Evolutionary conservation across 2,113 vertebrate species (phyloP), one percentile per base, ranked within the genome.

Genomic region (Dissostichus mawsoni): DNA sequence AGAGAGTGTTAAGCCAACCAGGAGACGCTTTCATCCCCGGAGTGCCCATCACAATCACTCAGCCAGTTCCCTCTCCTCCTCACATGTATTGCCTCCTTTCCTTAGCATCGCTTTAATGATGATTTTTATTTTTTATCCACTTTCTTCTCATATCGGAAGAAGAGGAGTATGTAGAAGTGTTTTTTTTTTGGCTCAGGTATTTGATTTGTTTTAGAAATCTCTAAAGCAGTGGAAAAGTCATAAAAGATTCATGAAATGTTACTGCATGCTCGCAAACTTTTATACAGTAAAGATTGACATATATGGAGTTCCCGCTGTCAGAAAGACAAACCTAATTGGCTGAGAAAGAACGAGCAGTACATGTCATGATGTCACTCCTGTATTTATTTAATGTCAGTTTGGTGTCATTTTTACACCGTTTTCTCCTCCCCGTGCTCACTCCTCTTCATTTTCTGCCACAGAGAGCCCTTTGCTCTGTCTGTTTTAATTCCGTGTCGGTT

Each of bases 401-500:
- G 41, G 7, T 67, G 23, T 57, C 10, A 9, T 61, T 50, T 33
- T 56, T 6, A 17, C 20, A 56, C 48, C 17, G 1, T 59, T 44
- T 53, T 29, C 11, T n/a, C 58, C 29, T 45, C 45, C 6, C 2
- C 56, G 58, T 25, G 33, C 33, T 29, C 57, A 17, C 52, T 69
- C 36, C 25, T 9, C 55, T 45, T 52, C 20, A 11, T 44, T 73
- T 25, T 72, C 11, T 61, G 16, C 45, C 45, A 20, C 36, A 11
- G 36, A 69, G n/a, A 16, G 48, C 12, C 56, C 75, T 77, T 76
- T 55, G 50, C 80, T 58, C 47, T 44, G 18, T 11, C 55, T 63
- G 7, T 57, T 77, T 62, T 82, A 74, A 85, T 78, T 78, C 7
- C 11, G 9, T 47, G 71, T 69, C 66, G 13, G 0, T 47, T 78